These are phyloP conservation scores for Drosophila flavopinicola DNA, from an alignment of 2,888 invertebrate species.

Conservation along the genomic window DNA sequence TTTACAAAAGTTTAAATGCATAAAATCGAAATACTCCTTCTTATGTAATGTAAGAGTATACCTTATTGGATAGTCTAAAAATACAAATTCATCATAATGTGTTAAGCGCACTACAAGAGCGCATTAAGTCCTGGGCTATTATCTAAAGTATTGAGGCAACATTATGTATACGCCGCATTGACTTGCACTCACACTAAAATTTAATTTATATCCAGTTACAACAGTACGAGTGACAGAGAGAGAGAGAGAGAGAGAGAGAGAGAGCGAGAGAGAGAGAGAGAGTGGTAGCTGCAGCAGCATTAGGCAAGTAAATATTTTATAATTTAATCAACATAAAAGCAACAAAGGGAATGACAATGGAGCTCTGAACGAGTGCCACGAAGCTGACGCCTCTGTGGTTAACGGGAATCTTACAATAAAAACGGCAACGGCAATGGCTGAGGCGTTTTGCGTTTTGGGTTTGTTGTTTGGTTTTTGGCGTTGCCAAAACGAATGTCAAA, in stretches of 20 bases:
- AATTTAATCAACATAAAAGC: slow-evolving; percentile 81
- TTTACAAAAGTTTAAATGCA: too few relatives aligned
- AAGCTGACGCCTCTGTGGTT: slow-evolving; percentile 65
- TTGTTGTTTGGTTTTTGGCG: too few relatives aligned
- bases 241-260: too few relatives aligned
- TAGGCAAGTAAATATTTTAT: slow-evolving; percentile 76
- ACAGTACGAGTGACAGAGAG: too few relatives aligned
- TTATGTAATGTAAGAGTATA: too few relatives aligned
- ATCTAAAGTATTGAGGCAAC: slow-evolving; percentile 16
- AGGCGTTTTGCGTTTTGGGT: slow-evolving; percentile 6
- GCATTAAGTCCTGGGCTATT: not conserved
- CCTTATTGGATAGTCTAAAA: too few relatives aligned
- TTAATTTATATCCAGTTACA: slow-evolving; percentile 59
- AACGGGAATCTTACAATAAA: slow-evolving; percentile 67
- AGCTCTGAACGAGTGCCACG: slow-evolving; percentile 22
- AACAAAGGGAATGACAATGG: slow-evolving; percentile 64
- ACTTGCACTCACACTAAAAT: slow-evolving; percentile 53
- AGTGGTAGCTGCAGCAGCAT: slow-evolving; percentile 13
- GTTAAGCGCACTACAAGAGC: too few relatives aligned
- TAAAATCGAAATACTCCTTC: too few relatives aligned
- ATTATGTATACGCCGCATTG: slow-evolving; percentile 59
- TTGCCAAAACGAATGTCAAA: slow-evolving; percentile 63
- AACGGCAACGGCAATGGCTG: slow-evolving; percentile 35
- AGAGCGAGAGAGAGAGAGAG: not conserved
- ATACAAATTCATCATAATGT: too few relatives aligned